Conservation (phyloP, 1,140 invertebrate species). For the Stegodyphus dumicola region DNA sequence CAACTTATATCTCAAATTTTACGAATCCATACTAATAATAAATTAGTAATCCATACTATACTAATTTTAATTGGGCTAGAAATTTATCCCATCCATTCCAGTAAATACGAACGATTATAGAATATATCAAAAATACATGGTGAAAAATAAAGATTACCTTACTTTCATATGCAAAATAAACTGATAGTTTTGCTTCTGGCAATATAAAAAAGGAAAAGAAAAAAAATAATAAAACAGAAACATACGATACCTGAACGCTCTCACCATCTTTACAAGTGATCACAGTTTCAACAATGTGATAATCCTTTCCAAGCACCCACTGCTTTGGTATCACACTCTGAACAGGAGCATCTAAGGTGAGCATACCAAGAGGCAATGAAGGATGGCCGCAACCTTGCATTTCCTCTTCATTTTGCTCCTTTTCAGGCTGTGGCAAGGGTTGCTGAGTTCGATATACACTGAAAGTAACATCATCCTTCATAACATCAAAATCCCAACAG, state of each 20-base stretch:
- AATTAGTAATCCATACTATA: too few relatives aligned
- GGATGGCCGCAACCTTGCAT: conserved; percentile 58
- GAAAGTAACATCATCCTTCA: conserved; percentile 89
- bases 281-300: conserved; percentile 81
- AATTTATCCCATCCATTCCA: too few relatives aligned
- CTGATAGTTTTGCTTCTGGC: too few relatives aligned
- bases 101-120: too few relatives aligned
- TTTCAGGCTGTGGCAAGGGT: conserved; percentile 46
- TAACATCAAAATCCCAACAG: conserved; percentile 97
- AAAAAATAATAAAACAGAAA: not conserved
- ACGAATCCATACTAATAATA: too few relatives aligned
- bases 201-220: too few relatives aligned
- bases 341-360: conserved; percentile 51
- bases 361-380: conserved; percentile 57
- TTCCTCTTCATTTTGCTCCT: conserved; percentile 50
- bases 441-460: conserved; percentile 76
- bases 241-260: conserved; percentile 81
- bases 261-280: conserved; percentile 91
- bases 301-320: conserved; percentile 84
- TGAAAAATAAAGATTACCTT: too few relatives aligned
- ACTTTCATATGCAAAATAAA: too few relatives aligned
- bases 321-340: conserved; percentile 74
- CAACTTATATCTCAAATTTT: too few relatives aligned
- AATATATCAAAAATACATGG: too few relatives aligned
- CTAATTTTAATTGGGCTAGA: too few relatives aligned